Percentiles rank a stretch among this genome's conserved stretches.
Conservation (phyloP, 1,140 invertebrate genomes). For the Trachelipus rathkii region DNA sequence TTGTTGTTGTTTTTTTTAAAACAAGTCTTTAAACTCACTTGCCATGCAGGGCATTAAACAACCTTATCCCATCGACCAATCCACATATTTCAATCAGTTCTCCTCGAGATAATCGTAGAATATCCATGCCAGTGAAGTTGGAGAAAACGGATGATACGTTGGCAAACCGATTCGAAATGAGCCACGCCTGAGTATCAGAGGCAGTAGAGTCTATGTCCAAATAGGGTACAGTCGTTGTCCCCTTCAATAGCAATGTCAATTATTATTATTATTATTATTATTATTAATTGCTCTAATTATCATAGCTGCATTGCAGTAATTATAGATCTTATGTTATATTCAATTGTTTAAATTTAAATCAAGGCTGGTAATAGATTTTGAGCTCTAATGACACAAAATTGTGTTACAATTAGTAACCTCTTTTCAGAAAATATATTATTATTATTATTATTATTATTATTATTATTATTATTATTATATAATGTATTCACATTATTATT, state of each 20-base stretch:
- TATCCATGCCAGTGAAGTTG: constrained; percentile 81
- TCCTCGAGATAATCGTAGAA: constrained; percentile 76
- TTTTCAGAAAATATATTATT: no score
- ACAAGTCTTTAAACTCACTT: constrained; percentile 49
- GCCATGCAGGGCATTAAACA: constrained; percentile 80
- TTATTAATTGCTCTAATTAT: no score
- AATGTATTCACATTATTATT: background rate
- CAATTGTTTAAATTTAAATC: no score
- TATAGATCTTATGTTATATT: no score
- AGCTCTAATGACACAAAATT: no score
- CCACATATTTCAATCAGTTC: constrained; percentile 93
- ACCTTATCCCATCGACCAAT: constrained; percentile 79
- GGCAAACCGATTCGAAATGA: constrained; percentile 71
- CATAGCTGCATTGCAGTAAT: no score
- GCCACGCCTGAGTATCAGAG: constrained; percentile 71
- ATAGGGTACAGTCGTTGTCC: background rate
- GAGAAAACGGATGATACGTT: constrained; percentile 69
- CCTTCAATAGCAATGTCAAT: background rate
- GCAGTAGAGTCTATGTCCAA: constrained; percentile 51
- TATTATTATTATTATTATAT: no score
- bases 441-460: no score
- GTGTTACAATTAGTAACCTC: no score
- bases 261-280: no score
- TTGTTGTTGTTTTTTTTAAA: no score
- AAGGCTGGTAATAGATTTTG: no score